Percentiles rank a stretch among this genome's conserved stretches.
These are phyloP conservation scores for Aplidium turbinatum DNA, from an alignment of 23 tunicate genomes.

Conservation along the genomic window DNA sequence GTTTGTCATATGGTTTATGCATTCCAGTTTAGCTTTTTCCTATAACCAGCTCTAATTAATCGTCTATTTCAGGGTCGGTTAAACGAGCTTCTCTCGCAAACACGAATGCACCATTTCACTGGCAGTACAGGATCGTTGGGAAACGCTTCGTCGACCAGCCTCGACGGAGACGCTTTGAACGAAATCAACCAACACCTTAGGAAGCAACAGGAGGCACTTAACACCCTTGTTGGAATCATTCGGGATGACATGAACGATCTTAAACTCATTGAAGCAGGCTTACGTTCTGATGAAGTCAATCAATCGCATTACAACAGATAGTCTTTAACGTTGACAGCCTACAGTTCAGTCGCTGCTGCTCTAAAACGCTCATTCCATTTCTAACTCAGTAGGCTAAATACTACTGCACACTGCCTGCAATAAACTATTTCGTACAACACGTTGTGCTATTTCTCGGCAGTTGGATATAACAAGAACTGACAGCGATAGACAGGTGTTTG, in stretches of 20 bases:
- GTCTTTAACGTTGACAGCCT: no score
- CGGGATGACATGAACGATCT: conserved; percentile 81
- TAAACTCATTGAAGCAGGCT: conserved; percentile 59
- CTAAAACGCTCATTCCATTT: no score
- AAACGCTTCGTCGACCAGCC: conserved; percentile 8
- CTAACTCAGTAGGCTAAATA: no score
- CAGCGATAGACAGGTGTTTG: no score
- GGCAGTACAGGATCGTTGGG: neutral
- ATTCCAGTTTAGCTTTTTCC: neutral
- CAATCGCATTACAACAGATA: conserved; percentile 20
- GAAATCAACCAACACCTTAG: conserved; percentile 78
- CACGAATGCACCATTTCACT: conserved; percentile 83
- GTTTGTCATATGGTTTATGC: no score
- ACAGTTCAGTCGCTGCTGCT: no score
- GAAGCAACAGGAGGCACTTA: conserved; percentile 92
- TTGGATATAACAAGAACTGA: no score
- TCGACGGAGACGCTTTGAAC: conserved; percentile 81
- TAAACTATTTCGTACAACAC: no score
- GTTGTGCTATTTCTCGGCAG: no score
- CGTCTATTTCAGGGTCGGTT: conserved; percentile 67
- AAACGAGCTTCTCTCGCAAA: conserved; percentile 92
- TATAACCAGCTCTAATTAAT: neutral
- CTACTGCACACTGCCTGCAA: no score
- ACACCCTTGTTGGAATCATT: conserved; percentile 63
- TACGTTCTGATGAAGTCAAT: conserved; percentile 40